Evolutionary conservation across 1,140 invertebrate genomes (phyloP), one percentile per base, ranked within the genome.

Genomic region (Tyrophagus putrescentiae): DNA sequence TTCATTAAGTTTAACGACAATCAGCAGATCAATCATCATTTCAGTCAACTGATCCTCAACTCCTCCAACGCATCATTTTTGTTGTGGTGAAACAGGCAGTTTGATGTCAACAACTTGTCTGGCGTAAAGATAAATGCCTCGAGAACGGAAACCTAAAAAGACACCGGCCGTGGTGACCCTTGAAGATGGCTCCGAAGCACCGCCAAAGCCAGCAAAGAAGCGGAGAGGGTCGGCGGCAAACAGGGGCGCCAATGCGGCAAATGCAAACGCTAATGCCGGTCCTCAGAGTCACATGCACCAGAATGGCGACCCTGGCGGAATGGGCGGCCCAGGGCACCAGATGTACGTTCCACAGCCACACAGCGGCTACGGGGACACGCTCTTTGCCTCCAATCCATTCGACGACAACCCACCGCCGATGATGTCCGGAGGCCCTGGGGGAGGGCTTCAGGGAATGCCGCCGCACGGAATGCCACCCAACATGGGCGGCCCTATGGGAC

Each of bases 321-420:
- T 48, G 45, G 36, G 36, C 36, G 36, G 36, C 36, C 13, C 21
- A 13, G 36, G 36, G 13, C 36, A 39, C 21, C 36, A 39, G 13
- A 13, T 13, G 13, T 13, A 21, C 21, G 60, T 65, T 3, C 68
- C 69, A 31, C 68, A 63, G 34, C 65, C 65, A 45, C 52, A 65
- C 57, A 72, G 85, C 54, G 41, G 41, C 25, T 91, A 87, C 73
- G 88, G 87, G 39, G 88, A 93, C 68, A 92, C 88, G 44, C 90
- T 95, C 68, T 81, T 93, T 62, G 90, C 88, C 33, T 90, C 85
- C 57, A 94, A 94, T 75, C 90, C 90, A 28, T 94, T 96, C 73
- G 91, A 96, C 73, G 91, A 96, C 68, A 86, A 83, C 11, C 85
- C 87, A 25, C 81, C 73, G 67, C 79, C 54, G 23, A 61, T 65